Evolutionary conservation across 2,888 invertebrate species (phyloP).

Genomic region (Stenchaetothrips biformis): DNA sequence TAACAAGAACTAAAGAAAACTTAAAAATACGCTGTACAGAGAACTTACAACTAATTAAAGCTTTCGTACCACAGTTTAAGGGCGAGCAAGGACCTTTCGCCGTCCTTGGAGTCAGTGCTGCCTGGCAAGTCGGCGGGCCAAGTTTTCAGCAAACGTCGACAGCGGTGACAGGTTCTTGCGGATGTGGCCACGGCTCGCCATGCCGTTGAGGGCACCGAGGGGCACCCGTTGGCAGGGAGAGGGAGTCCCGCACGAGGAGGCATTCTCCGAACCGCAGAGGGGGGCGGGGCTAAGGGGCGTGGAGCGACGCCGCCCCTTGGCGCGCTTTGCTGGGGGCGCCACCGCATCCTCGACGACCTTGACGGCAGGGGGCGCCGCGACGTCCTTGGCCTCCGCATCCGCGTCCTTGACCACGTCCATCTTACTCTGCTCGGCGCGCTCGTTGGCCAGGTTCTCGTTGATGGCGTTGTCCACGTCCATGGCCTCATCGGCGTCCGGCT

Average conservation of each 20-base stretch:
- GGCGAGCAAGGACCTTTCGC: too few species aligned
- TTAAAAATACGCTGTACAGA: not conserved
- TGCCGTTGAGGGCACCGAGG: not conserved
- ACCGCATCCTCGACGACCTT: not conserved
- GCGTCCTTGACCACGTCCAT: conserved; percentile 6
- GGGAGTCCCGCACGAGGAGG: not conserved
- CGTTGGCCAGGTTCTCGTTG: conserved; percentile 22
- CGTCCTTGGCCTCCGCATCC: not conserved
- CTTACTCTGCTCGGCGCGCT: conserved; percentile 14
- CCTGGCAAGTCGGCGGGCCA: not conserved
- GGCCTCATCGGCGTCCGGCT: not conserved
- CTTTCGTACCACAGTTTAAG: conserved; percentile 1
- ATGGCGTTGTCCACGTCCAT: conserved; percentile 16
- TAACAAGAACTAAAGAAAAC: not conserved
- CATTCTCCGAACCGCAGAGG: not conserved
- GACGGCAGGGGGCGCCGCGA: too few species aligned
- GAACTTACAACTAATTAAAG: conserved; percentile 17
- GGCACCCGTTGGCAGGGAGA: not conserved
- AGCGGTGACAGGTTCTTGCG: not conserved
- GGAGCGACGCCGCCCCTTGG: not conserved
- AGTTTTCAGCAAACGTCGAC: not conserved
- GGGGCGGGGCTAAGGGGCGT: not conserved
- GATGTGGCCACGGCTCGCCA: not conserved
- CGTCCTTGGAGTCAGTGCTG: not conserved
- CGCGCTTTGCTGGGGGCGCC: not conserved